Base-by-base conservation (phyloP, 2,113 vertebrate genomes). In the Thamnophis sirtalis region DNA sequence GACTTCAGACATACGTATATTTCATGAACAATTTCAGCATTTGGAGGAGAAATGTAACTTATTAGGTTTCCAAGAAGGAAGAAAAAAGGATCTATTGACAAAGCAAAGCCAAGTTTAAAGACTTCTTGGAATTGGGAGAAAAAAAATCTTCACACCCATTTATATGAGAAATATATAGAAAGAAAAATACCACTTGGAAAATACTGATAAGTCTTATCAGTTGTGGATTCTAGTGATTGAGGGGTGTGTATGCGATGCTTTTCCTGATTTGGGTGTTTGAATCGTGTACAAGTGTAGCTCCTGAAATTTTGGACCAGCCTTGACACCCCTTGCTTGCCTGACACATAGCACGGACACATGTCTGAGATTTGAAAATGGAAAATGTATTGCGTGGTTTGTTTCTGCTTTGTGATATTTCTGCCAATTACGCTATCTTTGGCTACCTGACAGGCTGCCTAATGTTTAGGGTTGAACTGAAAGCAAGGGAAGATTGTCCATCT, bases 161-260 rank as follows among this genome's bases (percentile, higher is more conserved):
- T 94, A 3, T 84, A 91, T 86, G 21, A 92, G 51, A 95, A 95
- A 51, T 4, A 73, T 85, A 94, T 93, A 90, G 91, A 94, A 43
- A n/a, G 9, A 5, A 93, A 95, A 93, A 58, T 91, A 9, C 22
- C 87, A 90, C 49, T 93, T 94, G 84, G 87, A 94, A 26, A 84
- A 89, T 33, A 8, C 53, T 95, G 92, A 56, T 96, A 93, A 94
- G 86, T 89, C 92, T 84, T 92, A 60, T 89, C 86, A 91, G 0
- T 49, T 92, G 22, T 28, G 5, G 88, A 17, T 94, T 95, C 94
- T 91, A 51, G 26, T 68, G 85, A 86, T 86, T 48, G 17, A 94
- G 50, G 48, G 85, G 26, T 92, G 49, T 22, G 0, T 90, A 26
- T 89, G 93, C 21, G 58, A 53, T 94, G n/a, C 19, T 38, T 94